Conservation (phyloP, 2,888 invertebrate genomes). For the Drosophila rellima region DNA sequence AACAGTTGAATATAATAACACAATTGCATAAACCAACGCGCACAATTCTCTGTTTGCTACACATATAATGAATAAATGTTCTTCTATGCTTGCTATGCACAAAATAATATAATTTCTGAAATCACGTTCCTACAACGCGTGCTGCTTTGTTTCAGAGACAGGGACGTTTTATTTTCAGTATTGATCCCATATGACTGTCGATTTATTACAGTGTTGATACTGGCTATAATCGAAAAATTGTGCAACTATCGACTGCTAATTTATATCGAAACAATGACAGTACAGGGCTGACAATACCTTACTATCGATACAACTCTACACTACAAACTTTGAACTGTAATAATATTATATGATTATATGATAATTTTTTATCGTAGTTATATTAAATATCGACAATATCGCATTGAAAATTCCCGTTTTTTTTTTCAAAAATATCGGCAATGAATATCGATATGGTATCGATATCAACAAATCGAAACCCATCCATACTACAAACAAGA, state of each 20-base stretch:
- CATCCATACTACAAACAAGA: neutral
- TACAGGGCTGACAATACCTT: too few species aligned
- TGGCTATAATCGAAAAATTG: neutral
- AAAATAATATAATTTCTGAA: constrained; percentile 31
- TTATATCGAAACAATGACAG: neutral
- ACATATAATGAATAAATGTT: constrained; percentile 28
- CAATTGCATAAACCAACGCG: constrained; percentile 27
- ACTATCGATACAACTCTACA: too few species aligned
- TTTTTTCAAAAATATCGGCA: too few species aligned
- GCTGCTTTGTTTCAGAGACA: constrained; percentile 29
- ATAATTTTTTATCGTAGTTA: too few species aligned
- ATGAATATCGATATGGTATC: too few species aligned
- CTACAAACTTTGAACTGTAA: too few species aligned
- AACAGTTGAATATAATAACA: constrained; percentile 11
- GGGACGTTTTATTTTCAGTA: constrained; percentile 14
- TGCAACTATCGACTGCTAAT: neutral
- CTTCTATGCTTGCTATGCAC: constrained; percentile 8
- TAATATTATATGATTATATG: too few species aligned
- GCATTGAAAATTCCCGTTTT: too few species aligned
- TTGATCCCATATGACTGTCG: constrained; percentile 21
- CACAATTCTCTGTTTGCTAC: constrained; percentile 21
- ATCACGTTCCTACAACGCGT: constrained; percentile 39
- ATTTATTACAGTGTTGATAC: constrained; percentile 2
- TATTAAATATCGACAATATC: too few species aligned
- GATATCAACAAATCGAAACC: neutral